Evolutionary conservation across 1,140 invertebrate species (phyloP), one percentile per base, ranked within the genome.

Genomic region (Plutomurus gul): DNA sequence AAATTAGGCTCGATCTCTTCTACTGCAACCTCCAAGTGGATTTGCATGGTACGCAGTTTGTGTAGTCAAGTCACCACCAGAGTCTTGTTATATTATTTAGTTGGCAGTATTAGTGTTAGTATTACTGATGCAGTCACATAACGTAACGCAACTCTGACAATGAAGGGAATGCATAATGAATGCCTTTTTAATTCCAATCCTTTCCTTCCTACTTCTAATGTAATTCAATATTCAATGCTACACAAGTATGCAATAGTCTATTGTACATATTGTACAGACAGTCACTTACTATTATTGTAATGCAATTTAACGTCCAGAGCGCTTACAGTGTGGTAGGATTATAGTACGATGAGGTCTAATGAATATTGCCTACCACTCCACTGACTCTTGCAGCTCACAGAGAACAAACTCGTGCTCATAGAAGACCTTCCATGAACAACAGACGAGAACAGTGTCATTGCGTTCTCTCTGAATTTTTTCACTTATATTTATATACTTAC

Each of bases 181-280:
- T 65, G 27, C 18, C 30, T 65, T 65, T 65, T 60, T 30, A 30
- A 16, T 60, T 65, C 27, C 56, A 65, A 33, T 65, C 56, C 56
- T 33, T 65, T 65, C 56, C 56, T 65, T 65, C 56, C 56, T 65
- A 65, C 22, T 65, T 65, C 27, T 65, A 65, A 49, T 65, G 56
- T 65, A 65, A 65, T 65, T 65, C 56, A 65, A 65, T 65, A 65
- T 65, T 65, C 56, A 65, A 65, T 65, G 56, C 56, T 65, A 65
- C 56, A 11, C 56, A 13, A 2, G 2, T 10, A 33, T 36, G 27
- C 27, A 65, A 1, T 16, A 65, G 36, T 3, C 27, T 16, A 33
- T 65, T 33, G 18, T n/a, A 36, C 16, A 16, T 30, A 16, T 36
- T 27, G 49, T 7, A 13, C 22, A 22, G 56, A 30, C 30, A 33